Evolutionary conservation across 1,140 invertebrate species (phyloP).

Genomic region (Pentalonia nigronervosa): DNA sequence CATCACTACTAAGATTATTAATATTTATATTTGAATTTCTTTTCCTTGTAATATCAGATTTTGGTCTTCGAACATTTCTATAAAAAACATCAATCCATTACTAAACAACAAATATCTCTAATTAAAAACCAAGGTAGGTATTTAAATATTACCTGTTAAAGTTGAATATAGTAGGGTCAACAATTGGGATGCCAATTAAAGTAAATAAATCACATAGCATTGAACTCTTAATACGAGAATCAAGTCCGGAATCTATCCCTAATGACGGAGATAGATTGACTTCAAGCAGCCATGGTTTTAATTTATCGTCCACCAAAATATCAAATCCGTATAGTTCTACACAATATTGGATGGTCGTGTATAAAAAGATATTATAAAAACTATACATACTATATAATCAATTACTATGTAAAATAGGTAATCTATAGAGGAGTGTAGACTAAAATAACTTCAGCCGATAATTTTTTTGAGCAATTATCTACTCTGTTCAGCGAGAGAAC

Average conservation of each 20-base stretch:
- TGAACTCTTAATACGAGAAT: conserved; percentile 90
- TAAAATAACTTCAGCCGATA: too few relatives aligned
- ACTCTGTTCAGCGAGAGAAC: too few relatives aligned
- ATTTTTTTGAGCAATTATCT: too few relatives aligned
- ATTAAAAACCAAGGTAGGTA: not conserved
- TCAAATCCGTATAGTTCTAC: conserved; percentile 96
- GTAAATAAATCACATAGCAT: conserved; percentile 90
- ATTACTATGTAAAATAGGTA: too few relatives aligned
- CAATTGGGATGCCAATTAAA: conserved; percentile 84
- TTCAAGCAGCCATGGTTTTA: conserved; percentile 94
- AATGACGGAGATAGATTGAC: conserved; percentile 93
- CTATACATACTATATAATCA: too few relatives aligned
- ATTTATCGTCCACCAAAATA: conserved; percentile 86
- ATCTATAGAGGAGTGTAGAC: too few relatives aligned
- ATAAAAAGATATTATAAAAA: too few relatives aligned
- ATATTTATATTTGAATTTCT: not conserved
- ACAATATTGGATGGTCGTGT: conserved; percentile 52
- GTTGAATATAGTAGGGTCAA: conserved; percentile 73
- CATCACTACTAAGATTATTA: conserved; percentile 75
- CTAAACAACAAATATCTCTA: not conserved
- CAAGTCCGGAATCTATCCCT: conserved; percentile 90
- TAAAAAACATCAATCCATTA: not conserved
- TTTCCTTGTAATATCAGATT: conserved; percentile 41
- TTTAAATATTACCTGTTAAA: conserved; percentile 60
- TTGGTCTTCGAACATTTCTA: not conserved